Base-by-base conservation (phyloP, 92 coral and sea anemone genomes). In the Phenganax marumi region DNA sequence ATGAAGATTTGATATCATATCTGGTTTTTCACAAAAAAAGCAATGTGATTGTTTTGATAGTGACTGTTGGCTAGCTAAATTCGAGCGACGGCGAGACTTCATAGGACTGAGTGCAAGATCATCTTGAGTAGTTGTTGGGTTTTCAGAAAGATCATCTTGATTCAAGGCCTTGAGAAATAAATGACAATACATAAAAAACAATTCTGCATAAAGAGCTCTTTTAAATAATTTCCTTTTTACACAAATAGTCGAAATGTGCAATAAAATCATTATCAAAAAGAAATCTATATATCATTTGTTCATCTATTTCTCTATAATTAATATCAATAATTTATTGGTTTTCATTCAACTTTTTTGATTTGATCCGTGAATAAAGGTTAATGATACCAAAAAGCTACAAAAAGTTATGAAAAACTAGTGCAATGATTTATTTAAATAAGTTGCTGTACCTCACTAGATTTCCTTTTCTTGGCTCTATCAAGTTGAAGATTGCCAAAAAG, bases 401-500 rank as follows among this genome's bases (percentile, higher is more conserved):
- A 33, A 33, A 33, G 43, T 33, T 33, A 33, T 33, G 43, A 33
- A 33, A 33, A 33, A 33, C 43, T 33, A 33, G 43, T 33, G 43
- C 43, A 33, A 33, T 33, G 43, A 33, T 56, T 56, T 56, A 56
- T 56, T 56, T 56, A 56, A 56, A 56, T 56, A 56, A 14, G 63
- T 19, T 56, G 63, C 63, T 56, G 63, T 56, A 56, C 89, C 61
- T 46, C 22, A 50, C 48, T 80, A 70, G 47, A 17, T 68, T 77
- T 81, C 52, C 89, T 53, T 85, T 85, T 77, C 87, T 85, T 73
- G 9, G 84, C 89, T 16, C 87, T 73, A 54, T 81, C 75, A 16
- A 80, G 53, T 63, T 65, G 51, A 6, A 55, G 43, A 8, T 78
- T 78, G 26, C 71, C 47, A 51, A 43, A 78, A 1, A 46, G 52